Evolutionary conservation across 2,888 invertebrate species (phyloP).

Genomic region (Pseudococcus viburni): DNA sequence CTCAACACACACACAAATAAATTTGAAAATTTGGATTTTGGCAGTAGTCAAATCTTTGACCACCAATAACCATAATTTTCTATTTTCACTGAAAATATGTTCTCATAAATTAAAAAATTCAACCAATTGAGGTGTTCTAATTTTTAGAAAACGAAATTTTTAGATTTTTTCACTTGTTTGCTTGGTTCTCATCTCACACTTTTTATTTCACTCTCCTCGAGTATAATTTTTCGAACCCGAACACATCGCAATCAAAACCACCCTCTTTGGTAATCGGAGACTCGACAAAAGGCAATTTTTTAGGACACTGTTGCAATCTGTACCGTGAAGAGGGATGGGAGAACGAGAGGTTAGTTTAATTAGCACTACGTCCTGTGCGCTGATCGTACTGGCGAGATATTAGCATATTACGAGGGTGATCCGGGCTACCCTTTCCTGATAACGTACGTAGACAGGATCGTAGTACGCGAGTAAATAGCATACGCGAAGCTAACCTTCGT

Average conservation of each 20-base stretch:
- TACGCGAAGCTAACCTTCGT: conserved; percentile 25
- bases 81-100: too few relatives aligned
- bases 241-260: not conserved
- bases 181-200: too few relatives aligned
- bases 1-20: too few relatives aligned
- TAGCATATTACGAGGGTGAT: conserved; percentile 49
- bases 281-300: not conserved
- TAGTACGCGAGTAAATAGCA: not conserved
- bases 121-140: too few relatives aligned
- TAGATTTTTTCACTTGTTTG: too few relatives aligned
- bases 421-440: not conserved
- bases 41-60: too few relatives aligned
- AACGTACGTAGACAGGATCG: conserved; percentile 9
- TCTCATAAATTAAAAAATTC: too few relatives aligned
- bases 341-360: not conserved
- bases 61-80: too few relatives aligned
- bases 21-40: too few relatives aligned
- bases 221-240: not conserved
- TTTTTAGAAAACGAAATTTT: too few relatives aligned
- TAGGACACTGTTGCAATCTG: not conserved
- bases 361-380: conserved; percentile 8
- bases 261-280: not conserved
- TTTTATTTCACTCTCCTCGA: not conserved
- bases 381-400: conserved; percentile 34
- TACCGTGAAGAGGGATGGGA: not conserved